Evolutionary conservation across 2,888 invertebrate species (phyloP), one percentile per base, ranked within the genome.

Genomic region (Osedax frankpressi): DNA sequence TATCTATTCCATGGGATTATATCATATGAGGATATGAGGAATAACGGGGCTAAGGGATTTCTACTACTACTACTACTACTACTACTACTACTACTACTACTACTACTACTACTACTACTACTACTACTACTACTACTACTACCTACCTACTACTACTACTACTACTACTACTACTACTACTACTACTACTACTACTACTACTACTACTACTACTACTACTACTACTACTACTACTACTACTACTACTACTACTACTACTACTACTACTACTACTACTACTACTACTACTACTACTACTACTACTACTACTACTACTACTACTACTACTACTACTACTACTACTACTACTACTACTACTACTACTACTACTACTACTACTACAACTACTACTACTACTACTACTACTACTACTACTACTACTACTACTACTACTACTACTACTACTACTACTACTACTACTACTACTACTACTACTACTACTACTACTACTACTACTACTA

Each of bases 201-300:
- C 71, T 70, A 70, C 30, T 70, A 70, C 71, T 70, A 70, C 71
- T 44, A 70, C 71, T 70, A 70, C 71, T 70, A 70, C 71, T 70
- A 70, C 71, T 70, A 70, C 71, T 70, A 70, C 44, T 29, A 44
- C 71, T 70, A 70, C 71, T 70, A 70, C 71, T 70, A 70, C 71
- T 70, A 70, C 71, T 70, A 70, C 71, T 70, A 70, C 71, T 70
- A 70, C 71, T 70, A 70, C 71, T 70, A 70, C 71, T 70, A 70
- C 71, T 70, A 70, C 71, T 70, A 70, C 71, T 70, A 70, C 44
- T 29, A 44, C 71, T 70, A 70, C 71, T 70, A 70, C 71, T 70
- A 30, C 30, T 70, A 70, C 71, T 70, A 30, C 30, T 70, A 70
- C 30, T 70, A 30, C 30, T 70, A 44, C 30, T 70, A 30, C 30